A percentile compares a stretch with the other conserved stretches of the same genome.
These are phyloP conservation scores for Pollenia angustigena DNA, from an alignment of 2,888 invertebrate species.

Conservation along the genomic window DNA sequence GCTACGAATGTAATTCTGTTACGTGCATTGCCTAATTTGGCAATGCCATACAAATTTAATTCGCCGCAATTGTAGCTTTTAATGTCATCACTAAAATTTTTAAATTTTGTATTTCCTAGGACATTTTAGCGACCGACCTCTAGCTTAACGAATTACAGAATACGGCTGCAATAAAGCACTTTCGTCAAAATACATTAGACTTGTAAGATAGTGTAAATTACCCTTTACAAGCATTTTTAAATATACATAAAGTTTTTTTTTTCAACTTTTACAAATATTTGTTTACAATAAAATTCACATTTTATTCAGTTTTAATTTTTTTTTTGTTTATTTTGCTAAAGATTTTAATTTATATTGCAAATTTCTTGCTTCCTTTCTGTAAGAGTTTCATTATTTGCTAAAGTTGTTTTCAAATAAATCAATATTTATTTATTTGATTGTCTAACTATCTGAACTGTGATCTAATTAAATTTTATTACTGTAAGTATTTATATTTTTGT, in stretches of 20 bases:
- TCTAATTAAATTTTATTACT: slow-evolving; percentile 34
- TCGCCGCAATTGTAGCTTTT: too few relatives aligned
- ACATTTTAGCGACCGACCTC: too few relatives aligned
- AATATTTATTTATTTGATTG: slow-evolving; percentile 4
- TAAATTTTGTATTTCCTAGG: too few relatives aligned
- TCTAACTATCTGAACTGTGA: neutral
- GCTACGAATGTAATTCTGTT: too few relatives aligned
- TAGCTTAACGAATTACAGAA: too few relatives aligned
- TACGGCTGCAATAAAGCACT: too few relatives aligned
- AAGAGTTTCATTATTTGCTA: too few relatives aligned
- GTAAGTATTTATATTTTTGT: slow-evolving; percentile 34
- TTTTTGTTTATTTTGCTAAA: neutral
- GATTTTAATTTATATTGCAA: neutral
- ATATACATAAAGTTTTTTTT: neutral
- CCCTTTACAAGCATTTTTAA: neutral
- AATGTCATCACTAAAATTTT: too few relatives aligned
- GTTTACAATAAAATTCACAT: neutral
- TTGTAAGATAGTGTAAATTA: too few relatives aligned
- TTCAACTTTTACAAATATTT: neutral
- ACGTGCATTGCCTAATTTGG: too few relatives aligned
- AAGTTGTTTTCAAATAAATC: neutral
- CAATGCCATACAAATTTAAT: too few relatives aligned
- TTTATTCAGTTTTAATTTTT: neutral
- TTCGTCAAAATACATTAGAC: too few relatives aligned
- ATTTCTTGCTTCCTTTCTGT: neutral